These are phyloP conservation scores for Caerostris extrusa DNA, from an alignment of 1,140 invertebrate genomes.

Conservation along the genomic window DNA sequence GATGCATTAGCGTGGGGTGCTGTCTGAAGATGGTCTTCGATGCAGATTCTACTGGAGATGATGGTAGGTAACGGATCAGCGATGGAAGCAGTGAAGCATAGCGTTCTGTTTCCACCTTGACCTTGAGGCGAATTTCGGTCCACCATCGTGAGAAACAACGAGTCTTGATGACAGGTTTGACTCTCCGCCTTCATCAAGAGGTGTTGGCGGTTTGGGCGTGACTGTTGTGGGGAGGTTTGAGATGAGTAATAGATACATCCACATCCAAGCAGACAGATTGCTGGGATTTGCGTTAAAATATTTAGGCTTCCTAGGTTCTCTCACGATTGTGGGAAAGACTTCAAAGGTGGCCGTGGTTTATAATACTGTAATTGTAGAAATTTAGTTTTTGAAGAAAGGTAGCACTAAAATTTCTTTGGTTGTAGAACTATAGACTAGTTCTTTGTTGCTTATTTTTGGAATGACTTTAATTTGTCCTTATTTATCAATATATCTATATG, in stretches of 20 bases:
- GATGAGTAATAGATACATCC: background rate
- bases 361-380: no score
- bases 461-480: no score
- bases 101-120: background rate
- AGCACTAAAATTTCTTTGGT: no score
- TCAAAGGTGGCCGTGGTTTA: no score
- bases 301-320: background rate
- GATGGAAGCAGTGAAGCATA: background rate
- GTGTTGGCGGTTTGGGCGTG: background rate
- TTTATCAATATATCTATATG: no score
- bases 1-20: constrained; percentile 3
- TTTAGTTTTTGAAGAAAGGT: no score
- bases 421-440: no score
- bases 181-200: background rate
- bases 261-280: background rate
- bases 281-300: background rate
- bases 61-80: constrained; percentile 38
- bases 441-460: no score
- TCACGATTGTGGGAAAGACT: no score
- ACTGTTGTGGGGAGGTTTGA: background rate
- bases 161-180: background rate
- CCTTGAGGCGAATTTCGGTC: background rate
- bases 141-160: constrained; percentile 1
- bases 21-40: background rate
- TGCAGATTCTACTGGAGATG: constrained; percentile 49